A percentile compares a stretch with the other conserved stretches of the same genome.
Conservation (phyloP, 2,888 invertebrate genomes). For the Cordylochernes scorpioides region DNA sequence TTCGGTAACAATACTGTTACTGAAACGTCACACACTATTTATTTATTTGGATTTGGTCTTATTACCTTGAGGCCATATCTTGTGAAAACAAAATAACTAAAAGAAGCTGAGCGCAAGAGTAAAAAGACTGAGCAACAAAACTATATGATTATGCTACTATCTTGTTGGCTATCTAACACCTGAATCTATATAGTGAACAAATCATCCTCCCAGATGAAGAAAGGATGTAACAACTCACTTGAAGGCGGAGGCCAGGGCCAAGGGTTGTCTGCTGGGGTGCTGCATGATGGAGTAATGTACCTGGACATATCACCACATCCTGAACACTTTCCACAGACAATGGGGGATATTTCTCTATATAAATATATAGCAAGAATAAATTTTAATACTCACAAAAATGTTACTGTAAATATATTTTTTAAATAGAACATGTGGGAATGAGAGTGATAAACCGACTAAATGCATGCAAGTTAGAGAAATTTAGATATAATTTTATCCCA, state of each 20-base stretch:
- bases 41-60: no score
- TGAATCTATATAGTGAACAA: no score
- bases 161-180: no score
- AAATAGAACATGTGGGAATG: background rate
- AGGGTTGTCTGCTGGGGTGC: slow-evolving; percentile 68
- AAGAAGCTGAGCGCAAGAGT: background rate
- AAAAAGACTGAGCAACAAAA: no score
- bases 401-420: background rate
- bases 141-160: no score
- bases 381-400: background rate
- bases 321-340: background rate
- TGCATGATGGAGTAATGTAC: slow-evolving; percentile 91
- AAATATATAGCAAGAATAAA: background rate
- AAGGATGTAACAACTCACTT: slow-evolving; percentile 18
- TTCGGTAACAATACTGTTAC: no score
- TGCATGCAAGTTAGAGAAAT: no score
- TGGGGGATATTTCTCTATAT: background rate
- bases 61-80: background rate
- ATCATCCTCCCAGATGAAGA: no score
- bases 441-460: no score
- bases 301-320: slow-evolving; percentile 19
- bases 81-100: background rate
- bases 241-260: slow-evolving; percentile 75
- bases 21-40: no score
- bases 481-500: no score